phyloP scores from a whole-genome alignment of 2,113 vertebrate species.

The Anhinga anhinga region DNA sequence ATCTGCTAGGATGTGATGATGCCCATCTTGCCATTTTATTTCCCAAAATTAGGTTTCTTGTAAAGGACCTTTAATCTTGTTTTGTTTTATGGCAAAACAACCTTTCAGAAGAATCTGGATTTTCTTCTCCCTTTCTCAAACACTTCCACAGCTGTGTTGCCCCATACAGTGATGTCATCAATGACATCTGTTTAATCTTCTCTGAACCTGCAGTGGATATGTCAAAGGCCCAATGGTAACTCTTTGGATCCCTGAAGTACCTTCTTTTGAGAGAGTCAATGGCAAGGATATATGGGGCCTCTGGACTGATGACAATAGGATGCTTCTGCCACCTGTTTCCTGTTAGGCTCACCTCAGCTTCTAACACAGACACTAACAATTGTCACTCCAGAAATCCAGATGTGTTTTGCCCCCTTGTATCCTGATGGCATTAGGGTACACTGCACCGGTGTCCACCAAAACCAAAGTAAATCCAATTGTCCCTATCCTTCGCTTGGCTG shows the following conservation, averaged over 20 bases:
- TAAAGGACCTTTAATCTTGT: too few relatives aligned
- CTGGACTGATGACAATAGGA: neutral
- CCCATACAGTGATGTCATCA: neutral
- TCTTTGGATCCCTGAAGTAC: neutral
- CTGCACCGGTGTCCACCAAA: neutral
- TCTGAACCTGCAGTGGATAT: neutral
- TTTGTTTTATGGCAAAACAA: too few relatives aligned
- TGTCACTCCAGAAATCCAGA: neutral
- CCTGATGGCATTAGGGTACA: neutral
- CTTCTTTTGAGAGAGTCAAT: neutral
- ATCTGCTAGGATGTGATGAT: too few relatives aligned
- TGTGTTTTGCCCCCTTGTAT: neutral
- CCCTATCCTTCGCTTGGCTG: fast-evolving
- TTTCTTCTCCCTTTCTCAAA: too few relatives aligned
- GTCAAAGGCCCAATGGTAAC: neutral
- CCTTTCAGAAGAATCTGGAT: too few relatives aligned
- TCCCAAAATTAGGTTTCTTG: too few relatives aligned
- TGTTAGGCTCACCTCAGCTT: neutral
- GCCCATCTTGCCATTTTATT: too few relatives aligned
- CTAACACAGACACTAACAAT: too few relatives aligned
- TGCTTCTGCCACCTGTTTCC: neutral
- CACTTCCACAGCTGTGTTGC: neutral
- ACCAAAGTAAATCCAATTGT: neutral
- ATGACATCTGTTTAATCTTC: neutral
- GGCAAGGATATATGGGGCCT: neutral